Base-by-base conservation (phyloP, 2,888 invertebrate genomes). In the Incurvaria masculella region DNA sequence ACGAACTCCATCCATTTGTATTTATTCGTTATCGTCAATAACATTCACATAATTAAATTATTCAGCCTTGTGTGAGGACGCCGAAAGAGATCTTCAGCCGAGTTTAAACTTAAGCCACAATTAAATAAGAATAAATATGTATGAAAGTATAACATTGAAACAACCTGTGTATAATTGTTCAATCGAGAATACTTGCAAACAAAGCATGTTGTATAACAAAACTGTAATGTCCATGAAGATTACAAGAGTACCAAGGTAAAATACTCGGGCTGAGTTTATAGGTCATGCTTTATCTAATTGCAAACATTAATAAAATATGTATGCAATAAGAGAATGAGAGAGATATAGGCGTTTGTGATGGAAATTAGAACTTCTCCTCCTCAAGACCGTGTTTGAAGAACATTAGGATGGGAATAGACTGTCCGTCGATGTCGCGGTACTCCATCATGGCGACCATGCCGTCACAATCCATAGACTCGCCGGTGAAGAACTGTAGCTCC, bases 351-450 rank as follows among this genome's bases (percentile, higher is more conserved):
- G n/a, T n/a, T n/a, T n/a, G n/a, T n/a, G 11, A 33, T n/a, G 14
- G 19, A 5, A 56, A 49, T 75, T 92, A 95, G 80, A 91, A 93
- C 79, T 98, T 97, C 79, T 97, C 97, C 71, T 95, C 96, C 49
- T 89, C 86, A 53, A 97, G 84, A 54, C 96, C 97, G 61, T 97
- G 96, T 76, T 96, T 97, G 80, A 94, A 94, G 79, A 95, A 94
- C 90, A 96, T 93, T 69, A 97, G 81, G 58, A 94, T 87, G 45
- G 97, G 97, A 46, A 88, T 82, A 56, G 87, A 87, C 3, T 85
- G 81, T 45, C 91, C 93, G 58, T 92, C 84, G 51, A 92, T 86
- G 52, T 95, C 95, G 67, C 94, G 87, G 74, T 96, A 97, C 70
- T 96, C 96, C 75, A 93, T 83, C 67, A 97, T 82, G 52, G 88